Evolutionary conservation across 2,113 vertebrate genomes (phyloP), one percentile per base, ranked within the genome.

Genomic region (Neotoma lepida): DNA sequence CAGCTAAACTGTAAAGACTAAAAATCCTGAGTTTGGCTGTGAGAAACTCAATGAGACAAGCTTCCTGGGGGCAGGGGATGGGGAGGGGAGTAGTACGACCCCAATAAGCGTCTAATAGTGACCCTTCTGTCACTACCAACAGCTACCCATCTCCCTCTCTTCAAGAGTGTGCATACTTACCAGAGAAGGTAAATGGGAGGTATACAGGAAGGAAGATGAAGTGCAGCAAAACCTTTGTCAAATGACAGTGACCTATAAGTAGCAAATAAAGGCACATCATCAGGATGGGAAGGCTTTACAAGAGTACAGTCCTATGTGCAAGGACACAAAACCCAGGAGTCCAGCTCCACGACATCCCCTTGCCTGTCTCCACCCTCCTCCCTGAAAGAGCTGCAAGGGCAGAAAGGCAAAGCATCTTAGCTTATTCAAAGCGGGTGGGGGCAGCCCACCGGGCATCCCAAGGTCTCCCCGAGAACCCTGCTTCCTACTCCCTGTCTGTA

Each of bases 171-270:
- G 98, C 97, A 98, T 99, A 99, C 99, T 99, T 99, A 99, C 99
- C 98, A 97, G 97, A 97, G 97, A 98, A 99, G 98, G 98, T 98
- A 98, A 99, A 98, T 98, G 98, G 98, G 99, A 99, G 99, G 98
- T 98, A 98, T 98, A 98, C 98, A 98, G 98, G 98, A 98, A 98
- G 93, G 98, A 98, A 97, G 99, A 99, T 98, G 99, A 99, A 98
- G 99, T 99, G 99, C 98, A 96, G 98, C 98, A 97, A 98, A 99
- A 98, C 98, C 98, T 99, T 98, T 99, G 98, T 99, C 99, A 99
- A 99, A 98, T 98, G 99, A 99, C 97, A 99, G 98, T 99, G 98
- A 99, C 99, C 99, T 99, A 99, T 98, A 99, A 99, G 98, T 98
- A 99, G 98, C 98, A 99, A 98, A 99, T 98, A 99, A 97, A 97